These are phyloP conservation scores for Micropoecilia bifurca DNA, from an alignment of 2,797 vertebrate genomes.

Conservation along the genomic window DNA sequence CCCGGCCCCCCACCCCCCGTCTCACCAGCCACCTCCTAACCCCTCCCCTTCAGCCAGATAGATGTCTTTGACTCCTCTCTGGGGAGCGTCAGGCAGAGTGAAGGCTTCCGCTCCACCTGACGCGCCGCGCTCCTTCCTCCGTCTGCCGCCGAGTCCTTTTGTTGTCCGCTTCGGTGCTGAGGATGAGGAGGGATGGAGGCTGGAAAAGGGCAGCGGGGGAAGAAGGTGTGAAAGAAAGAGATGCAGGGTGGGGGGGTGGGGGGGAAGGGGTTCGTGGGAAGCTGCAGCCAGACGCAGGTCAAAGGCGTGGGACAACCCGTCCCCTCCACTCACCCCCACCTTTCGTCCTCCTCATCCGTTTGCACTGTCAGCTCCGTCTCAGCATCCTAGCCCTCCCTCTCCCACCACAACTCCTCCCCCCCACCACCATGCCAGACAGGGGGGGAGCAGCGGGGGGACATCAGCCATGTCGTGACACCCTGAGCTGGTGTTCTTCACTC, in stretches of 20 bases:
- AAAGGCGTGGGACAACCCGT: slow-evolving; percentile 78
- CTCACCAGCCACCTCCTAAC: slow-evolving; percentile 55
- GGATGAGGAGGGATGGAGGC: slow-evolving; percentile 64
- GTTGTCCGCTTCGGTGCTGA: slow-evolving; percentile 81
- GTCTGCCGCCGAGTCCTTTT: slow-evolving; percentile 88
- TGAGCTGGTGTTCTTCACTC: slow-evolving; percentile 41
- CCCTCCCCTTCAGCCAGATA: slow-evolving; percentile 82
- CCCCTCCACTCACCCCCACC: neutral
- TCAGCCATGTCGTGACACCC: slow-evolving; percentile 63
- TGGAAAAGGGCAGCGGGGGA: slow-evolving; percentile 23
- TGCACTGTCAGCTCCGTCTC: slow-evolving; percentile 70
- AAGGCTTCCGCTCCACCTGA: slow-evolving; percentile 90
- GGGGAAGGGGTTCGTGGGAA: slow-evolving; percentile 53
- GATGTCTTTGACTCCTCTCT: slow-evolving; percentile 79
- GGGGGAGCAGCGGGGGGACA: slow-evolving; percentile 33
- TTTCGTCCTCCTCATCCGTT: slow-evolving; percentile 56
- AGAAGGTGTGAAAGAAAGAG: slow-evolving; percentile 34
- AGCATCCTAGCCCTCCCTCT: slow-evolving; percentile 58
- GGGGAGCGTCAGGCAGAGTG: slow-evolving; percentile 87
- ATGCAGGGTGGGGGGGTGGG: slow-evolving; percentile 2
- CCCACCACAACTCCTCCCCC: slow-evolving; percentile 7
- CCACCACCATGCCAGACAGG: slow-evolving; percentile 45
- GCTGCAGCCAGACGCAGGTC: slow-evolving; percentile 78
- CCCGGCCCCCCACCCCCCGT: slow-evolving; percentile 8
- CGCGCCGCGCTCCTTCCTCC: slow-evolving; percentile 72